Base-by-base conservation (phyloP, 1,140 invertebrate genomes). In the Drosophila mauritiana region DNA sequence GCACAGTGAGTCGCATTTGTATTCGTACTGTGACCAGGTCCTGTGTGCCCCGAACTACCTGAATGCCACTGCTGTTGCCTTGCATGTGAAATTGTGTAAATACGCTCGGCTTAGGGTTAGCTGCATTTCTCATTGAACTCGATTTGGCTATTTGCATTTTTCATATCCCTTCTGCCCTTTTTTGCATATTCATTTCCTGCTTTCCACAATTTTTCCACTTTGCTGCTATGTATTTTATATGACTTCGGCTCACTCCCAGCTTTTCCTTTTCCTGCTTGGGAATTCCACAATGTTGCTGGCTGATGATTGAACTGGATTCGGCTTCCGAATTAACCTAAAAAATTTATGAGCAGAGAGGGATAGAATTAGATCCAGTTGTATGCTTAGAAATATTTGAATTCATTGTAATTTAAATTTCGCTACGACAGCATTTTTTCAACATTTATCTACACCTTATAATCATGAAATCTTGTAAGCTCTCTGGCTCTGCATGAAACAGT, bases 131-230 rank as follows among this genome's bases (percentile, higher is more conserved):
- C 77, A 82, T 78, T 84, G 72, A 84, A 77, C 84, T 83, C 84
- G 75, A 79, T 79, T 89, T 88, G 64, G 83, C n/a, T 80, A 88
- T 88, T 88, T 88, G 84, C 83, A 89, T 88, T 77, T 88, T 80
- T 88, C 83, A 88, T 88, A 88, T 88, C 84, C 83, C 74, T 75
- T 88, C 77, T 73, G 54, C 51, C 58, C 62, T 61, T 54, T 86
- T 86, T 86, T 88, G 84, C 83, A 88, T 80, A 88, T 88, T 88
- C 83, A 88, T 88, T 88, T 88, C 83, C 83, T 61, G 59, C 53
- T 75, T 79, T 69, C 61, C 76, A 54, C 78, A 78, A 81, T 67
- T 76, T 57, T 75, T 77, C 56, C 63, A 77, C 73, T 77, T 77
- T 75, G 67, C 52, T 40, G 15, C 43, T 49, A 48, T 70, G 73